These are phyloP conservation scores for Zosterops pallidus DNA, from an alignment of 2,113 vertebrate genomes.

Conservation along the genomic window DNA sequence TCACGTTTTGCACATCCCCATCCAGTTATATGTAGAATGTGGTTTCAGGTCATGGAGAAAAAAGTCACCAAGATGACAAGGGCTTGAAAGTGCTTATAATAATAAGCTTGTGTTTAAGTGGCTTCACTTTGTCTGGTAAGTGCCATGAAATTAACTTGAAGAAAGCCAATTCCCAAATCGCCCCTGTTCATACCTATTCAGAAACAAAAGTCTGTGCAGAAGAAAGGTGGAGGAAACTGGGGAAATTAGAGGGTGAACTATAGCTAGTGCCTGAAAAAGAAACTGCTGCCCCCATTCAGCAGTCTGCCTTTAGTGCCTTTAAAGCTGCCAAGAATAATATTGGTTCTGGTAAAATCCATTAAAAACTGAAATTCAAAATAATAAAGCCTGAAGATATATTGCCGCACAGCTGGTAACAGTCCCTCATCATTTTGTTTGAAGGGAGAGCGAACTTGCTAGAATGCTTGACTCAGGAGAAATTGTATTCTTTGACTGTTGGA, in stretches of 20 bases:
- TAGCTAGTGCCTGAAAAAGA: conserved; percentile 6
- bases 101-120: conserved; percentile 60
- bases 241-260: conserved; percentile 37
- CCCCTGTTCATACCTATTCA: conserved; percentile 56
- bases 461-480: neutral
- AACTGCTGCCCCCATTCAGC: conserved; percentile 33
- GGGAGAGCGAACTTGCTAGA: neutral
- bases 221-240: conserved; percentile 46
- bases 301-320: neutral
- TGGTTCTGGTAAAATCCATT: conserved; percentile 31
- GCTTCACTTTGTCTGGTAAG: conserved; percentile 62
- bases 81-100: conserved; percentile 54
- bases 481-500: neutral
- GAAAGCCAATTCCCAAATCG: conserved; percentile 61
- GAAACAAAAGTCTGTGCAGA: conserved; percentile 66
- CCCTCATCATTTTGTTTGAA: neutral
- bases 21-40: neutral
- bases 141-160: conserved; percentile 65
- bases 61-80: conserved; percentile 54
- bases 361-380: conserved; percentile 27
- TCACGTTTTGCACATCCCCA: neutral
- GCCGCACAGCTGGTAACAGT: neutral
- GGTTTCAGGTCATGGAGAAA: conserved; percentile 57
- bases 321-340: conserved; percentile 48
- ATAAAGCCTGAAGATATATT: conserved; percentile 22